Conservation (phyloP, 2,113 vertebrate genomes). For the Sceloporus tristichus region DNA sequence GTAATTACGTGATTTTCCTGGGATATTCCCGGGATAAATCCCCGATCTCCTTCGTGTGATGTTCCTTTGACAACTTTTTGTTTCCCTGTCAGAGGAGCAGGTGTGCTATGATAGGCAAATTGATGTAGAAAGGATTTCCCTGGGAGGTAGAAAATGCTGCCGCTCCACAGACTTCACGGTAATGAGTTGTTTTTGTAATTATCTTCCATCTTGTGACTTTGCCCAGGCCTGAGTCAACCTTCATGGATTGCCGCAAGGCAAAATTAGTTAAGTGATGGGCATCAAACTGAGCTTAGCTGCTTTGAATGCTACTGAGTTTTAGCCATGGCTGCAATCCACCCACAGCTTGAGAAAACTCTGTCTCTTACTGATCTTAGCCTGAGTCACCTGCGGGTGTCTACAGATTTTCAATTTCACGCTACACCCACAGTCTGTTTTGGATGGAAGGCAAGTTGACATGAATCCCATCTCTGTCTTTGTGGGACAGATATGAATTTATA, state of each 20-base stretch:
- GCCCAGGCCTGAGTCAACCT: neutral
- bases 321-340: neutral
- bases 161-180: neutral
- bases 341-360: neutral
- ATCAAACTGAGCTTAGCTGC: neutral
- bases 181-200: neutral
- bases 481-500: neutral
- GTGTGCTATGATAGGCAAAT: too few relatives aligned
- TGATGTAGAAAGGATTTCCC: neutral
- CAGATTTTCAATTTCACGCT: constrained; percentile 4
- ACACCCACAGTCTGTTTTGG: neutral
- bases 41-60: too few relatives aligned
- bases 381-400: neutral
- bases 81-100: neutral
- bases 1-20: too few relatives aligned
- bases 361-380: neutral
- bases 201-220: neutral
- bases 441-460: neutral
- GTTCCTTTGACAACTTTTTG: neutral
- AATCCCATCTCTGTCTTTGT: neutral
- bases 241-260: neutral
- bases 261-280: neutral
- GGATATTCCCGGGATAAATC: too few relatives aligned
- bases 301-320: neutral
- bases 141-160: neutral